Evolutionary conservation across 2,797 vertebrate species (phyloP), one percentile per base, ranked within the genome.

Genomic region (Thaleichthys pacificus): DNA sequence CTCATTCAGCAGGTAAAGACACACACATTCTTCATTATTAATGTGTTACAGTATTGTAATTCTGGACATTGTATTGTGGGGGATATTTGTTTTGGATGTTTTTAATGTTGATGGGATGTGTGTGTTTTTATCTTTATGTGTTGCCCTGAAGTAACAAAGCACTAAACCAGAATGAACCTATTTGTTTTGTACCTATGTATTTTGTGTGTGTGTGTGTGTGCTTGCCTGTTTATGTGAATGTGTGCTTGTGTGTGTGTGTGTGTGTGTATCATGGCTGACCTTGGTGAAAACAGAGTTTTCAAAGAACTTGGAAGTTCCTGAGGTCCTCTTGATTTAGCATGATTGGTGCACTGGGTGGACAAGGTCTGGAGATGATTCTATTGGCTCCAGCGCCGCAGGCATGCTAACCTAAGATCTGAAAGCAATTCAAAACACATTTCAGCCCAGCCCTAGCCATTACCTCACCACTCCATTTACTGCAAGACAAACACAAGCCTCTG

Each of bases 1-100:
- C 80, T 82, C 73, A 62, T 85, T 87, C 86, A 82, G 89, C 87
- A 83, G 77, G 74, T 80, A 38, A 0, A 67, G 42, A 68, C 61
- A 71, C 30, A 61, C 68, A 61, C 68, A 70, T 35, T 47, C 56
- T 74, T 82, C 28, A 76, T 79, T 76, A 14, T 74, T 74, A 85
- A 77, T 70, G 65, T 69, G 51, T 0, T 62, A 54, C 62, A 65
- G 1, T 66, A 76, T 71, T 24, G 12, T 71, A 64, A 62, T 72
- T 56, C 72, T 66, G 28, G 6, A 3, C 26, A 72, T 74, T 62
- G 38, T 60, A 62, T 66, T 38, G 35, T 7, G 9, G 7, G 35
- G 81, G 60, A 67, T 61, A 14, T 62, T 17, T 78, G 35, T 24
- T 24, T 73, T 72, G 61, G 22, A 68, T 76, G 71, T 51, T 82